Percentiles rank a stretch among this genome's conserved stretches.
phyloP scores from a whole-genome alignment of 37 sponge, comb jelly and placozoan species.

The Mnemiopsis leidyi region DNA sequence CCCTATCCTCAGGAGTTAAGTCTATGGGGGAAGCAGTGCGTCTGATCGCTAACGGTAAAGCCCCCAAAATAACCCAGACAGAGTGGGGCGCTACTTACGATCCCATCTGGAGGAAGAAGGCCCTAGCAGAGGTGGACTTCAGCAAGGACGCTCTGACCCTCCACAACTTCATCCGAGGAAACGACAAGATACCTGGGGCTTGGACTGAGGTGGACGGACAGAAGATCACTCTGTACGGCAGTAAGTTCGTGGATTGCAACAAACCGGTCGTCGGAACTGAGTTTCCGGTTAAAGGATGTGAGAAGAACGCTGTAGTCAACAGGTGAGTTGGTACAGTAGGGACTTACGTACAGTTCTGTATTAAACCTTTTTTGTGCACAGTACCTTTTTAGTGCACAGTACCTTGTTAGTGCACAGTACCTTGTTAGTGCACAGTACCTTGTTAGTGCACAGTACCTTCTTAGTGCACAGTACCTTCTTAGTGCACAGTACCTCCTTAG shows the following conservation, averaged over 20 bases:
- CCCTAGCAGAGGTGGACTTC: constrained; percentile 77
- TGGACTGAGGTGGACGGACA: constrained; percentile 83
- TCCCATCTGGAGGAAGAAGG: constrained; percentile 86
- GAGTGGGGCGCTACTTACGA: constrained; percentile 91
- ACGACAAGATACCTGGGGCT: constrained; percentile 90
- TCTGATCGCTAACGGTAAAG: constrained; percentile 73
- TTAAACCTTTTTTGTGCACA: too few species aligned
- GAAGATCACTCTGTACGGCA: constrained; percentile 84
- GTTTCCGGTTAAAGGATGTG: constrained; percentile 71
- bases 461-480: too few species aligned
- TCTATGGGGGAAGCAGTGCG: constrained; percentile 80
- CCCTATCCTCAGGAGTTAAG: background rate
- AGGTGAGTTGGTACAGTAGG: background rate
- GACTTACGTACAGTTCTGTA: too few species aligned
- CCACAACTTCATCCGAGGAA: constrained; percentile 92
- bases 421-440: too few species aligned
- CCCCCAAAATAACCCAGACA: constrained; percentile 78
- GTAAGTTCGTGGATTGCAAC: constrained; percentile 73
- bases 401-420: too few species aligned
- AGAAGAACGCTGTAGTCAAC: constrained; percentile 76
- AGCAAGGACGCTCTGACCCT: constrained; percentile 75
- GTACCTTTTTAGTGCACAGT: too few species aligned
- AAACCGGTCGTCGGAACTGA: constrained; percentile 72
- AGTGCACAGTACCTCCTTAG: too few species aligned
- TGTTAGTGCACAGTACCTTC: too few species aligned